Base-by-base conservation (phyloP, 2,888 invertebrate species). In the Monoplex corrugatus region DNA sequence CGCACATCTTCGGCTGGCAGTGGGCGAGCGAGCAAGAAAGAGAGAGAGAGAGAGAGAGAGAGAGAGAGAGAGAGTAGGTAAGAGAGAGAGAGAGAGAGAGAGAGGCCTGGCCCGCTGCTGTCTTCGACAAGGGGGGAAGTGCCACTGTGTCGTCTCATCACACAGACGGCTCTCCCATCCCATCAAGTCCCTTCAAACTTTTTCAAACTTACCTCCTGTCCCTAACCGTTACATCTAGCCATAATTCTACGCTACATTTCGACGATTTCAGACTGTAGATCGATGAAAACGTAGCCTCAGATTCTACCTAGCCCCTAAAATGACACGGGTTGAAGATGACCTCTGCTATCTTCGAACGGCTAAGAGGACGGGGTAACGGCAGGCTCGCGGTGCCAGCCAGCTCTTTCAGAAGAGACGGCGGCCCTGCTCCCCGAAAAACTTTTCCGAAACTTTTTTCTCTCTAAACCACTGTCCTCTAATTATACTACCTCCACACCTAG, bases 321-420 rank as follows among this genome's bases (percentile, higher is more conserved):
- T 87, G 87, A 87, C 87, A 87, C 75, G 28, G 43, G 35, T 8
- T 78, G 38, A 32, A 28, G 78, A 78, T 87, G 87, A 87, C 87
- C 87, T 78, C 78, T 87, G 75, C 75, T 87, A 87, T 87, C 87
- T 75, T 8, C 44, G n/a, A 43, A 50, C 45, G 45, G 83, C 44
- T 2, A 19, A 32, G 87, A 45, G 32, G 75, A 78, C 87, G 57
- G 78, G 6, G 32, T 38, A 32, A 35, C 57, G 85, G 57, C 63
- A 35, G 57, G 32, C 1, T 35, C 32, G 57, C 43, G 44, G 84
- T 35, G 75, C n/a, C 35, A 35, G 75, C n/a, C 32, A 35, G 43
- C 43, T 35, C 80, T 32, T 19, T 35, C 43, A 32, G 13, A 38
- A n/a, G n/a, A n/a, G n/a, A n/a, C n/a, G n/a, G n/a, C 32, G 10